These are phyloP conservation scores for Scaptomyza caliginosa DNA, from an alignment of 2,888 invertebrate species.

Conservation along the genomic window DNA sequence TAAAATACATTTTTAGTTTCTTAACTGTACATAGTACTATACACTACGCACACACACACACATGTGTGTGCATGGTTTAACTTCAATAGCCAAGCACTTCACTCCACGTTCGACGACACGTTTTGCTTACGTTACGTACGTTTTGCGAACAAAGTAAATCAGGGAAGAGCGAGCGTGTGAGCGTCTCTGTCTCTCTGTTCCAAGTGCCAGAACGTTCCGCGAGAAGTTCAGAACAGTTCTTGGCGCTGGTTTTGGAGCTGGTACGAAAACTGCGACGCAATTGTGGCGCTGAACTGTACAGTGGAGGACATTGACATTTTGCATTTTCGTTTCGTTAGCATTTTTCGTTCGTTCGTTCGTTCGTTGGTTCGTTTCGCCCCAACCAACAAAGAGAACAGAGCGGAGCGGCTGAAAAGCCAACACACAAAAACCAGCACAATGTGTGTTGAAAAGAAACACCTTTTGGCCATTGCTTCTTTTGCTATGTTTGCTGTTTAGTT, in stretches of 20 bases:
- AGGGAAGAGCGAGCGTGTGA: slow-evolving; percentile 10
- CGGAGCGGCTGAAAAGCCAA: too few relatives aligned
- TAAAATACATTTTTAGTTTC: slow-evolving; percentile 40
- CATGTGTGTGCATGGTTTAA: slow-evolving; percentile 14
- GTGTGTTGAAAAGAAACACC: slow-evolving; percentile 58
- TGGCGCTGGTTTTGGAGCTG: slow-evolving; percentile 52
- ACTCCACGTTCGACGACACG: slow-evolving; percentile 41
- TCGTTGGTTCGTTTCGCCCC: slow-evolving; percentile 74
- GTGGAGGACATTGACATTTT: slow-evolving; percentile 83
- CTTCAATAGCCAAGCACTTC: slow-evolving; percentile 28
- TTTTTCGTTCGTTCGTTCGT: slow-evolving; percentile 81
- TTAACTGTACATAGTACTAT: slow-evolving; percentile 15
- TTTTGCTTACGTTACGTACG: slow-evolving; percentile 50
- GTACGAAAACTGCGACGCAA: slow-evolving; percentile 79
- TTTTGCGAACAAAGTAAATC: slow-evolving; percentile 16
- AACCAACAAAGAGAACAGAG: slow-evolving; percentile 34
- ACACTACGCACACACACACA: slow-evolving; percentile 19
- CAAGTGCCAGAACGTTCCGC: slow-evolving; percentile 64
- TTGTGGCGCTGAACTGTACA: slow-evolving; percentile 77
- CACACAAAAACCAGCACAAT: slow-evolving; percentile 27
- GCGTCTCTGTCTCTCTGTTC: slow-evolving; percentile 52
- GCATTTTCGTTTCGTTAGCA: slow-evolving; percentile 81
- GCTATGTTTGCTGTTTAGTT: slow-evolving; percentile 9
- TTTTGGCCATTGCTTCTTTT: slow-evolving; percentile 44
- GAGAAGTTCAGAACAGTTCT: slow-evolving; percentile 42